phyloP scores from a whole-genome alignment of 2,113 vertebrate species.

The Cricetomys ansorgei region DNA sequence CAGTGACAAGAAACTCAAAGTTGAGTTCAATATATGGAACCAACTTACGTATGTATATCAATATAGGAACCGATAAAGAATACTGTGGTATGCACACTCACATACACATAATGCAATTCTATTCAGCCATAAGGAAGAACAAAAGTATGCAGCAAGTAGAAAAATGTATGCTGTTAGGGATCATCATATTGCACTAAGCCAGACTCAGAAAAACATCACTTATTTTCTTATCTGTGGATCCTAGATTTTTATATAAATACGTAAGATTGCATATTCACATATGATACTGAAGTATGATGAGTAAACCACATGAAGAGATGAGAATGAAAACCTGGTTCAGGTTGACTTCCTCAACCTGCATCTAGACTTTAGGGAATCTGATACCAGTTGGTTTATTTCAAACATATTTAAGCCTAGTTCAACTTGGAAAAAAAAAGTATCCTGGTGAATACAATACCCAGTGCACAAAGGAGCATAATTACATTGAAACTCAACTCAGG shows the following conservation, averaged over 20 bases:
- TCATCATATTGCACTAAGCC: background rate
- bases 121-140: background rate
- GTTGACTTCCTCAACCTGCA: no score
- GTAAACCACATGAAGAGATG: no score
- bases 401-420: no score
- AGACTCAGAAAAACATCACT: background rate
- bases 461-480: no score
- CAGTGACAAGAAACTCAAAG: background rate
- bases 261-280: background rate
- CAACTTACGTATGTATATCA: background rate
- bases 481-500: no score
- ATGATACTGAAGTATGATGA: background rate
- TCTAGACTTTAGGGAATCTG: no score
- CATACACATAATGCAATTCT: background rate
- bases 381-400: no score
- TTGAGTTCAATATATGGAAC: background rate
- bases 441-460: no score
- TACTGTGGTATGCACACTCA: background rate
- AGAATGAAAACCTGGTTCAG: no score
- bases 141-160: background rate
- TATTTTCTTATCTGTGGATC: background rate
- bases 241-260: background rate
- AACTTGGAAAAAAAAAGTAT: no score
- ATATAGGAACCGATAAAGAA: background rate
- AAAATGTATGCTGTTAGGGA: background rate